These are phyloP conservation scores for Tricholaema leucomelas DNA, from an alignment of 2,113 vertebrate genomes.

Conservation along the genomic window DNA sequence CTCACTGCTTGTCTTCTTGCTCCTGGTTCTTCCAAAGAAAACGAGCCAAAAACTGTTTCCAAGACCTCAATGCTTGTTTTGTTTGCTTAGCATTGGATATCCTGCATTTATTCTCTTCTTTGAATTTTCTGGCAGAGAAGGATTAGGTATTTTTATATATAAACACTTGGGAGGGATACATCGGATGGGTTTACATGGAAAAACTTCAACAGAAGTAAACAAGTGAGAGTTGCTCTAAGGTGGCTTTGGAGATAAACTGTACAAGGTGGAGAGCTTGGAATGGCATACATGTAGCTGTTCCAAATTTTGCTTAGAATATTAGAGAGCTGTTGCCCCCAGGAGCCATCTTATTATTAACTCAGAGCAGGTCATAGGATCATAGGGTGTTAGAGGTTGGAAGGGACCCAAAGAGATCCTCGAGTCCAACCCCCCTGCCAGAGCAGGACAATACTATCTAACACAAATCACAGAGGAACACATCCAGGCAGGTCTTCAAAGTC, in stretches of 20 bases:
- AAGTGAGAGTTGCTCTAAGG: conserved; percentile 24
- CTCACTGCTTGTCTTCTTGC: background rate
- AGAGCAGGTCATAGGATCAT: too few species aligned
- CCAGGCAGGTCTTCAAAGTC: too few species aligned
- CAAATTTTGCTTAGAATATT: conserved; percentile 17
- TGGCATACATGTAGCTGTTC: background rate
- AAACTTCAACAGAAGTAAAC: conserved; percentile 56
- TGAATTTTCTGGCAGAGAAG: conserved; percentile 34
- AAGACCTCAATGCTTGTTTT: background rate
- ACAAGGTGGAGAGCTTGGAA: conserved; percentile 1
- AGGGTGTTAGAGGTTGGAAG: too few species aligned
- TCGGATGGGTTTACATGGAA: conserved; percentile 47
- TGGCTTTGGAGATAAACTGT: conserved; percentile 53
- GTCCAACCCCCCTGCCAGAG: too few species aligned
- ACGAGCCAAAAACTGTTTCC: background rate
- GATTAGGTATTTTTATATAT: conserved; percentile 53
- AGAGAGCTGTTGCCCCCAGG: background rate
- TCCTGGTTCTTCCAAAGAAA: background rate
- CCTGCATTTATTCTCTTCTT: conserved; percentile 7
- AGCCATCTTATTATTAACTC: background rate
- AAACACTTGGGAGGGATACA: conserved; percentile 36
- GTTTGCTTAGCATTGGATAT: conserved; percentile 22
- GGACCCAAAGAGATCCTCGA: too few species aligned
- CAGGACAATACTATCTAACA: too few species aligned
- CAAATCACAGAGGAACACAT: too few species aligned